Conservation (phyloP, 2,888 invertebrate species). For the Lepidocyrtoides sp. region DNA sequence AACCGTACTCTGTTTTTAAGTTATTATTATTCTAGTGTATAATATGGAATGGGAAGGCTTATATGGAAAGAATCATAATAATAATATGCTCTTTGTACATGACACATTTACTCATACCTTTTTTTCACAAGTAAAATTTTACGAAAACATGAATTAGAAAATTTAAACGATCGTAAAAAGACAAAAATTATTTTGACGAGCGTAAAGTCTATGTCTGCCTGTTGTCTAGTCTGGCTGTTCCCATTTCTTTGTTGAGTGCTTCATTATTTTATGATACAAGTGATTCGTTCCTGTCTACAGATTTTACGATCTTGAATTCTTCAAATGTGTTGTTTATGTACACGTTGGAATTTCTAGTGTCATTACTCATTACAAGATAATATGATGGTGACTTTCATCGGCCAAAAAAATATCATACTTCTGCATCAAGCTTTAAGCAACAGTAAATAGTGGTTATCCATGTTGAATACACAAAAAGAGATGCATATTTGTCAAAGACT, state of each 20-base stretch:
- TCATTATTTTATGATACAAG: conserved; percentile 37
- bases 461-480: no score
- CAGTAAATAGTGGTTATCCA: no score
- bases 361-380: background rate
- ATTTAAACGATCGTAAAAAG: background rate
- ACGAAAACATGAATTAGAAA: background rate
- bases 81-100: background rate
- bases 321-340: background rate
- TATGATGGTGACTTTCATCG: background rate
- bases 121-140: background rate
- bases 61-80: background rate
- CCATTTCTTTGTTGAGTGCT: conserved; percentile 52
- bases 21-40: no score
- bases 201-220: conserved; percentile 54
- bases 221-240: conserved; percentile 57
- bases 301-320: conserved; percentile 59
- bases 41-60: background rate
- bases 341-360: background rate
- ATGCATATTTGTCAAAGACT: no score
- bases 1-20: background rate
- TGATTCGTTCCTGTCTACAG: conserved; percentile 69
- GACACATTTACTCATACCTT: background rate
- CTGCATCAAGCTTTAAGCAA: no score
- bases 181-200: conserved; percentile 51
- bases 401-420: background rate